phyloP scores from a whole-genome alignment of 2,113 vertebrate genomes.

The Uria lomvia region DNA sequence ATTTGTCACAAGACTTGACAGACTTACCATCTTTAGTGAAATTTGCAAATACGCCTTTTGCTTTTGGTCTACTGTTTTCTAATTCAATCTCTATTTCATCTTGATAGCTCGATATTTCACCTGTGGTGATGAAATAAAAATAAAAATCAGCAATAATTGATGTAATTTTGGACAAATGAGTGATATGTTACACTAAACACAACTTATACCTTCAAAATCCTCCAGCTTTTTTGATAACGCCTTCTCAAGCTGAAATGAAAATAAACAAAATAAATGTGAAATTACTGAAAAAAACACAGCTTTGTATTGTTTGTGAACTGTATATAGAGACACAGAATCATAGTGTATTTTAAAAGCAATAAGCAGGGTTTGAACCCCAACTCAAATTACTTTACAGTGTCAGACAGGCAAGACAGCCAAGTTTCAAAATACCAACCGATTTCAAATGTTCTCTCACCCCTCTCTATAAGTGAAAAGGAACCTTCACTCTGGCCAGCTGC shows the following conservation, averaged over 20 bases:
- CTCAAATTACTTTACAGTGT: neutral
- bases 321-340: neutral
- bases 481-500: neutral
- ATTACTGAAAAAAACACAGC: neutral
- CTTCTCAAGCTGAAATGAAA: conserved; percentile 82
- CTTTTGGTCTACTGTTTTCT: conserved; percentile 84
- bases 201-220: conserved; percentile 87
- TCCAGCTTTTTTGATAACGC: conserved; percentile 88
- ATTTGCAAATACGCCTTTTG: conserved; percentile 84
- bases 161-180: neutral
- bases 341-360: neutral
- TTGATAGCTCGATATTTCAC: conserved; percentile 90
- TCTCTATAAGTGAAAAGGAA: neutral
- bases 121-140: conserved; percentile 67
- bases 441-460: neutral
- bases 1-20: neutral
- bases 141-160: neutral
- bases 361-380: neutral
- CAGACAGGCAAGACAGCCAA: neutral
- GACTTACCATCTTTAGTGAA: conserved; percentile 81
- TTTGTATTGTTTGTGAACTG: neutral
- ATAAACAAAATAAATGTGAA: conserved; percentile 8
- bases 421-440: neutral
- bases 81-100: conserved; percentile 93
- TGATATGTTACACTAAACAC: neutral